Evolutionary conservation across 2,797 vertebrate genomes (phyloP).

Genomic region (Erethizon dorsatum): DNA sequence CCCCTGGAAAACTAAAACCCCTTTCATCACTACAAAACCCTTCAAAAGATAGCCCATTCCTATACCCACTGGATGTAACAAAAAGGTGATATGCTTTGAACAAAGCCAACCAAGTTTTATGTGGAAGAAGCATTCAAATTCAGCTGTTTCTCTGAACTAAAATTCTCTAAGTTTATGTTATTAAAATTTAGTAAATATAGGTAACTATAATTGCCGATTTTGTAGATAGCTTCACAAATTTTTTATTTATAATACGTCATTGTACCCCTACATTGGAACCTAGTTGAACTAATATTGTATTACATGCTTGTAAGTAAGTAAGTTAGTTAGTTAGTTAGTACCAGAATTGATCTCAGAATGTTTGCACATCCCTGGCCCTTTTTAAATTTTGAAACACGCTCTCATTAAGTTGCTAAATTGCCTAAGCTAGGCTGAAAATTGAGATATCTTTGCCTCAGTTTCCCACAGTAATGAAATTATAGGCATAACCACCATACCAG

Average conservation of each 20-base stretch:
- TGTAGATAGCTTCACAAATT: not conserved
- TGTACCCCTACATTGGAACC: not conserved
- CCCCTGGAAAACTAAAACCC: not conserved
- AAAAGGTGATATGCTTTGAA: not conserved
- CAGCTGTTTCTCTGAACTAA: not conserved
- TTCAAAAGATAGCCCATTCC: not conserved
- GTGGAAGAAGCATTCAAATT: not conserved
- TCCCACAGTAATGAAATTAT: not conserved
- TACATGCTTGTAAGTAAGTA: not conserved
- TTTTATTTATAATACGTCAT: not conserved
- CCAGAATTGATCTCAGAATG: not conserved
- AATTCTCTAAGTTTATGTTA: not conserved
- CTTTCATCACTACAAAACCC: not conserved
- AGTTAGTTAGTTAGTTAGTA: not conserved
- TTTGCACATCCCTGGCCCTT: not conserved
- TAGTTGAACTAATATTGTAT: not conserved
- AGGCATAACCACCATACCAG: not conserved
- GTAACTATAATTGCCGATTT: not conserved
- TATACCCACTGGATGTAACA: not conserved
- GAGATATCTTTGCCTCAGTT: not conserved
- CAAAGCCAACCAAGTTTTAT: not conserved
- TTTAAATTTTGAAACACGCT: not conserved
- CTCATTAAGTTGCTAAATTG: not conserved
- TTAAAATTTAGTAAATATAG: not conserved
- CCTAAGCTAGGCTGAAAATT: not conserved